phyloP scores from a whole-genome alignment of 2,888 invertebrate species.

The Plagodis pulveraria region DNA sequence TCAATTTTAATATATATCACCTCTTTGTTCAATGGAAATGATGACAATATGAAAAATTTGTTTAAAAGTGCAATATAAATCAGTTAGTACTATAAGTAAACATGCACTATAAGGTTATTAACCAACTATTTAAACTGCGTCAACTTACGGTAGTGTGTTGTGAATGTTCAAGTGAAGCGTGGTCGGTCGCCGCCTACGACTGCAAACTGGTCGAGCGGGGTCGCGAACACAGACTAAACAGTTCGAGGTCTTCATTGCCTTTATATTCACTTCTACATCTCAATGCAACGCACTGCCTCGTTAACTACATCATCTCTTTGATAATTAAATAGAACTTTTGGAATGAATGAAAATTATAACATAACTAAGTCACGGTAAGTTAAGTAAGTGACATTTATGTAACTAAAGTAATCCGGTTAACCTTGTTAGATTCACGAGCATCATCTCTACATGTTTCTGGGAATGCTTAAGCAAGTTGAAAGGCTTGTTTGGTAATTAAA shows the following conservation, averaged over 20 bases:
- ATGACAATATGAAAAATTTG: too few species aligned
- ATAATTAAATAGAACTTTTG: conserved; percentile 22
- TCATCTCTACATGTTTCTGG: too few species aligned
- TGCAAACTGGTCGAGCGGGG: conserved; percentile 71
- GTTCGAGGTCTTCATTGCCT: conserved; percentile 70
- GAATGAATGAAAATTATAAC: conserved; percentile 19
- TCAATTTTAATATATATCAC: too few species aligned
- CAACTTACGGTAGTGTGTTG: conserved; percentile 50
- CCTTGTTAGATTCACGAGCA: neutral
- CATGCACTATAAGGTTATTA: too few species aligned
- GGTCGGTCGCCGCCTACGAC: conserved; percentile 55
- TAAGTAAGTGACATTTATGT: conserved; percentile 24
- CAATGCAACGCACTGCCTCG: conserved; percentile 29
- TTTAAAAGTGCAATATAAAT: too few species aligned
- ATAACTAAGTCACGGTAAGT: conserved; percentile 9
- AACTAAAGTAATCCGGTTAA: conserved; percentile 11
- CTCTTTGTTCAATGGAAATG: too few species aligned
- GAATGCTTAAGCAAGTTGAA: too few species aligned
- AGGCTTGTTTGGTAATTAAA: too few species aligned
- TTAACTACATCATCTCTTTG: conserved; percentile 34
- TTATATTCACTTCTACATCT: conserved; percentile 61
- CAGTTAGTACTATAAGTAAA: too few species aligned
- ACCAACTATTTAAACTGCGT: too few species aligned
- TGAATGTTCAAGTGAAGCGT: conserved; percentile 44
- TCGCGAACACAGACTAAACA: conserved; percentile 73